Conservation (phyloP, 2,797 vertebrate genomes). For the Sebastes vulpes region DNA sequence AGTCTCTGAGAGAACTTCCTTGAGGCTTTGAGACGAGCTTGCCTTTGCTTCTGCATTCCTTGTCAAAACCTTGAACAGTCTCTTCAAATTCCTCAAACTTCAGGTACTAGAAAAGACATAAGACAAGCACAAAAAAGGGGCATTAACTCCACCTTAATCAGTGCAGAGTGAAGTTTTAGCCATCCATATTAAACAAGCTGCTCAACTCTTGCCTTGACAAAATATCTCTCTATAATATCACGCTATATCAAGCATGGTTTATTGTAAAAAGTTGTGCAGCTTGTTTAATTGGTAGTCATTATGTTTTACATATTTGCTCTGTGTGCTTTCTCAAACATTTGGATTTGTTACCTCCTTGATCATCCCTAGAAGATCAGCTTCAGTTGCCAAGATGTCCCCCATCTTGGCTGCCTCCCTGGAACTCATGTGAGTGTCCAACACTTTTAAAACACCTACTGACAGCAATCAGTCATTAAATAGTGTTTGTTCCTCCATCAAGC, state of each 20-base stretch:
- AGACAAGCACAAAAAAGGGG: background rate
- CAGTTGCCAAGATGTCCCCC: conserved; percentile 91
- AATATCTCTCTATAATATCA: background rate
- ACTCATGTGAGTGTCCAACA: conserved; percentile 60
- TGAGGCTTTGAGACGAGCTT: conserved; percentile 87
- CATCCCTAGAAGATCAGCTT: conserved; percentile 92
- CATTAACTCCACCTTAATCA: background rate
- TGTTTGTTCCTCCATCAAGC: background rate
- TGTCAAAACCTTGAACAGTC: conserved; percentile 89
- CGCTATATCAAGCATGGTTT: background rate
- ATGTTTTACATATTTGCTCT: background rate
- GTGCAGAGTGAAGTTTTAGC: background rate
- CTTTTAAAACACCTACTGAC: background rate
- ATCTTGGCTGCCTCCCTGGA: conserved; percentile 77
- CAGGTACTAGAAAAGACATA: conserved; percentile 87
- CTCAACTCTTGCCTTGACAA: background rate
- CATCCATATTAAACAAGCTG: background rate
- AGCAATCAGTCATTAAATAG: conserved; percentile 12
- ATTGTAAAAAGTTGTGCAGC: background rate
- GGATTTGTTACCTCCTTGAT: conserved; percentile 89
- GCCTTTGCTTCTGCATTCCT: conserved; percentile 93
- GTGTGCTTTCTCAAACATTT: background rate
- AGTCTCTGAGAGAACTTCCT: conserved; percentile 78
- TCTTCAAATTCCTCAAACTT: conserved; percentile 93
- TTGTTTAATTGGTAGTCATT: background rate